Base-by-base conservation (phyloP, 1,140 invertebrate species). In the Euura saliciscinereae region DNA sequence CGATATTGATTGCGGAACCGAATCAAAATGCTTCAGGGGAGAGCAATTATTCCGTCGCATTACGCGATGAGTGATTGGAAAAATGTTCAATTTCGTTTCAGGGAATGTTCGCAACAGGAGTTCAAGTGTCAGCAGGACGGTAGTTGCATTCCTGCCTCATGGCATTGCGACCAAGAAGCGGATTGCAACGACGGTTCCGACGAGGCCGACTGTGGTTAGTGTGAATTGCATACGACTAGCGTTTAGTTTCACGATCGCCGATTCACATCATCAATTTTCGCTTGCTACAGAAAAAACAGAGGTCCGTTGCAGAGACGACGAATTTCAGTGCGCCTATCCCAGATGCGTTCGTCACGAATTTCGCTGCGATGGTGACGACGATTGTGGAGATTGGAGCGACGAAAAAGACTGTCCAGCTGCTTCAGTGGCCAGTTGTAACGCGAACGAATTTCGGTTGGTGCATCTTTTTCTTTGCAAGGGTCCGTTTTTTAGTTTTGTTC, bases 321-420 rank as follows among this genome's bases (percentile, higher is more conserved):
- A 95, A 82, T 94, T 94, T 74, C 91, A 92, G 81, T 95, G 94
- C 79, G 88, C 89, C 7, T 90, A 89, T 67, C 88, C 88, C 6
- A 88, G 89, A 11, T 95, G 94, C 78, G 91, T 95, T 13, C 90
- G 92, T 6, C 90, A 91, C 75, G 90, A 92, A 44, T 94, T 95
- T 75, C 91, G 91, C 72, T 97, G 96, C 82, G 96, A 97, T 80
- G 93, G 93, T 0, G 94, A 96, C 78, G 94, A 97, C 81, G 95
- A 97, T 81, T 98, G 96, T 80, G 95, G 94, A 2, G 96, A 97
- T 82, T 93, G 92, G 88, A 95, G 93, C 71, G 94, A 95, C 77
- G 94, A 95, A 80, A 91, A 93, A 77, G 90, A 91, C 73, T 95
- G 94, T 78, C 89, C 90, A 0, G 89, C 88, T 51, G 79, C 88